Base-by-base conservation (phyloP, 2,113 vertebrate genomes). In the Boulengeromyrus knoepffleri region DNA sequence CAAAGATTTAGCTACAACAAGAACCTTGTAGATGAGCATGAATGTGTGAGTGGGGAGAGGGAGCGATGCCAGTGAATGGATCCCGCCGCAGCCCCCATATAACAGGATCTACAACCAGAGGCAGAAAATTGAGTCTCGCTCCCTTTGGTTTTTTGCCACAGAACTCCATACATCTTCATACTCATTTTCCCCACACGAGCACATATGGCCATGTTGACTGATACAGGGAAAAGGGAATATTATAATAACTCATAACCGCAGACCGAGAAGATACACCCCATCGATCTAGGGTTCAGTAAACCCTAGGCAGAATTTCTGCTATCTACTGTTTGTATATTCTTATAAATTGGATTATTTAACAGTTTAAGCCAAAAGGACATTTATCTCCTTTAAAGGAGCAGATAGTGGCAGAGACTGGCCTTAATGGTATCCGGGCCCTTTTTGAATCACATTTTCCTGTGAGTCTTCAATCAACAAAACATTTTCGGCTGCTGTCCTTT, bases 281-380 rank as follows among this genome's bases (percentile, higher is more conserved):
- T 80, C 74, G 74, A 80, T 42, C 74, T 80, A 39, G 36, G 74
- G 31, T 80, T 39, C 36, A 80, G 36, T 42, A 80, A 80, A 80
- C 15, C 31, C 36, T 80, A 42, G 36, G 13, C 74, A 39, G 74
- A 80, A 80, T 80, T 42, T 80, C 74, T 80, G 74, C 74, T 80
- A 39, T 80, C 74, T 80, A 42, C 74, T 80, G 74, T 80, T 80
- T 80, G 36, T 80, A 80, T 80, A 80, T 80, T 80, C n/a, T 42
- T 80, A 80, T 80, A 80, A 80, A 80, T 42, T 80, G 36, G 36
- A 80, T 80, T 80, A 42, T 42, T 80, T 80, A 42, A 80, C 74
- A 80, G 74, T 80, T 80, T 80, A 80, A 80, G 36, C 74, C 13
- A 80, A 80, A 80, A 42, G 74, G 74, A 80, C 36, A 80, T 80